These are phyloP conservation scores for Oligia strigilis DNA, from an alignment of 2,888 invertebrate species.

Conservation along the genomic window DNA sequence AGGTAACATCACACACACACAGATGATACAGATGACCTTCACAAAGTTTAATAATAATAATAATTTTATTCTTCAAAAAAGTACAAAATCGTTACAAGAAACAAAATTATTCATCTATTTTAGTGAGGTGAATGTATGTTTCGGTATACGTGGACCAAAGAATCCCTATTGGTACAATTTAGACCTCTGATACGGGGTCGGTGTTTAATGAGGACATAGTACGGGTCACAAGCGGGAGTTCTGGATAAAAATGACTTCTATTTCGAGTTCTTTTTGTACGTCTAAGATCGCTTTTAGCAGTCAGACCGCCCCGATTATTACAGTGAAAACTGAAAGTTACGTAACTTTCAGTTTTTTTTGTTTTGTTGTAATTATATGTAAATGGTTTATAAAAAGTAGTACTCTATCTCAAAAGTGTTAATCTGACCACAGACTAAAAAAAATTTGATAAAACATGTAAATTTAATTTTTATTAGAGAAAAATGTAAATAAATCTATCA, in stretches of 20 bases:
- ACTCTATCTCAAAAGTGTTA: too few species aligned
- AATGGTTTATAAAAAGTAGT: background rate
- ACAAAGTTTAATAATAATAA: too few species aligned
- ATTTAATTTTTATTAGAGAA: too few species aligned
- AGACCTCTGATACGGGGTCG: constrained; percentile 2
- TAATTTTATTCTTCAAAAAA: too few species aligned
- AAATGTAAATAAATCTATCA: background rate
- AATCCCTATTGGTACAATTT: constrained; percentile 18
- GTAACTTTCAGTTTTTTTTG: background rate
- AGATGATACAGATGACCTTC: background rate
- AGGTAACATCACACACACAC: background rate
- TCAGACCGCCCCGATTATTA: background rate
- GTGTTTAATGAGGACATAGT: constrained; percentile 17
- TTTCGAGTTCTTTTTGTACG: background rate
- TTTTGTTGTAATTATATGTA: background rate
- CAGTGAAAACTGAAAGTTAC: too few species aligned
- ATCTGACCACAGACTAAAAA: too few species aligned
- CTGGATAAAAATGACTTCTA: background rate
- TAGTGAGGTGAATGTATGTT: too few species aligned
- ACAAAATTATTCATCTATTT: too few species aligned
- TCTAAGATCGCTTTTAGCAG: background rate
- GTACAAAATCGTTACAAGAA: too few species aligned
- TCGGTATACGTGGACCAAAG: constrained; percentile 1
- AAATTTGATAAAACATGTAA: too few species aligned
- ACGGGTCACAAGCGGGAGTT: background rate